Conservation (phyloP, 2,888 invertebrate genomes). For the Falcaria lacertinaria region DNA sequence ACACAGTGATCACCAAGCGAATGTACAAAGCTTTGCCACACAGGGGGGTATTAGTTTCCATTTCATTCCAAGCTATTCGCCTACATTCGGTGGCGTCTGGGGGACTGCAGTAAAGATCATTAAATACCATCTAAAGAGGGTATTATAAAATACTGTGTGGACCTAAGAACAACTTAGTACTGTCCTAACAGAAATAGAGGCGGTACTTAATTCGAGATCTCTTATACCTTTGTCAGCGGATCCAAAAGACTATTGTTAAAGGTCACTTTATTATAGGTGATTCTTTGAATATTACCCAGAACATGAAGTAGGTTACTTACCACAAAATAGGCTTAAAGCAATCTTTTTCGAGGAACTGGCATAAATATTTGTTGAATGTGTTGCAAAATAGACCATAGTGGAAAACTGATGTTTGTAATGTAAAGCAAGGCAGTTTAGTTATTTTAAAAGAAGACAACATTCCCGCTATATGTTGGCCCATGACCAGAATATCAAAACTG, state of each 20-base stretch:
- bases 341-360: conserved; percentile 8
- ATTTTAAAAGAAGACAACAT: conserved; percentile 10
- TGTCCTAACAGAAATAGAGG: conserved; percentile 5
- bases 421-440: conserved; percentile 5
- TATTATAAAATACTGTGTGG: conserved; percentile 6
- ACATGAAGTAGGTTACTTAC: conserved; percentile 1
- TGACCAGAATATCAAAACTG: conserved; percentile 9
- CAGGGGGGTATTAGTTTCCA: no score
- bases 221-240: conserved; percentile 8
- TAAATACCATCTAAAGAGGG: conserved; percentile 13
- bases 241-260: conserved; percentile 6
- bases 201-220: conserved; percentile 8
- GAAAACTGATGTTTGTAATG: conserved; percentile 1
- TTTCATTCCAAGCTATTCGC: conserved; percentile 5
- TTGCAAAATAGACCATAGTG: conserved; percentile 10
- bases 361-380: conserved; percentile 8
- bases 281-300: conserved; percentile 10
- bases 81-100: conserved; percentile 5
- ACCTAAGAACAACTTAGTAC: conserved; percentile 12
- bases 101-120: conserved; percentile 10
- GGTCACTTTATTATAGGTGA: conserved; percentile 10
- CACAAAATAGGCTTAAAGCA: conserved; percentile 8
- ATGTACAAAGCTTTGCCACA: no score
- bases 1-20: conserved; percentile 5
- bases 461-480: conserved; percentile 7